Evolutionary conservation across 2,113 vertebrate species (phyloP).

Genomic region (Thymallus thymallus): DNA sequence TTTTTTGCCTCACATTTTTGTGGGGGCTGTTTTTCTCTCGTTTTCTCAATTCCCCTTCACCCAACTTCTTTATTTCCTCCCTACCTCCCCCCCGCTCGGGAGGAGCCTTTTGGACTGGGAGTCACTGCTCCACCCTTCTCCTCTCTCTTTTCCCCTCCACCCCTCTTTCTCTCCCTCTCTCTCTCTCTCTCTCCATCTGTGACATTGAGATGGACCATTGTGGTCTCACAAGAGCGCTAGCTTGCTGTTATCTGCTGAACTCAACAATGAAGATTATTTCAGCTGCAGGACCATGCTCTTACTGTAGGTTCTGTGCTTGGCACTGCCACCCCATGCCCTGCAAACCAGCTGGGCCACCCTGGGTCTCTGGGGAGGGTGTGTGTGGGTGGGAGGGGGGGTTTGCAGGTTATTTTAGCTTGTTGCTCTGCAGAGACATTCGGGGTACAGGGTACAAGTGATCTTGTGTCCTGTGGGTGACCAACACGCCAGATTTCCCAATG

Average conservation of each 20-base stretch:
- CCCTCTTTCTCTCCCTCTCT: too few relatives aligned
- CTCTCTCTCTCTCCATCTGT: slow-evolving; percentile 7
- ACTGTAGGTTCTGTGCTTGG: slow-evolving; percentile 12
- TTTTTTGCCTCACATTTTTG: slow-evolving; percentile 55
- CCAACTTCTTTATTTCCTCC: slow-evolving; percentile 6
- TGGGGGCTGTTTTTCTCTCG: slow-evolving; percentile 43
- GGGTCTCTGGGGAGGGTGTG: not conserved
- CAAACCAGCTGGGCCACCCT: slow-evolving; percentile 1
- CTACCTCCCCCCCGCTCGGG: slow-evolving; percentile 8
- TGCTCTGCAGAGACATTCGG: too few relatives aligned
- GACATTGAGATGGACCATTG: slow-evolving; percentile 37
- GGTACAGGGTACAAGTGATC: too few relatives aligned
- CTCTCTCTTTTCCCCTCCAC: slow-evolving; percentile 8
- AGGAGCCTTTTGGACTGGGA: slow-evolving; percentile 9
- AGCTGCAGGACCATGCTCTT: slow-evolving; percentile 25
- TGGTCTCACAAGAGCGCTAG: slow-evolving; percentile 22
- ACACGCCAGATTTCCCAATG: slow-evolving; percentile 13
- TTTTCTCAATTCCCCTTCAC: slow-evolving; percentile 31
- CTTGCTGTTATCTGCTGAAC: slow-evolving; percentile 21
- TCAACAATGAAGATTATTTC: slow-evolving; percentile 13
- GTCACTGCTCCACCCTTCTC: slow-evolving; percentile 41
- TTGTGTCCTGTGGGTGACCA: not conserved
- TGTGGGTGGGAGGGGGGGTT: not conserved
- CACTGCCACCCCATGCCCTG: slow-evolving; percentile 12
- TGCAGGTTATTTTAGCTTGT: not conserved